phyloP scores from a whole-genome alignment of 1,140 invertebrate species.

The Dryas iulia region DNA sequence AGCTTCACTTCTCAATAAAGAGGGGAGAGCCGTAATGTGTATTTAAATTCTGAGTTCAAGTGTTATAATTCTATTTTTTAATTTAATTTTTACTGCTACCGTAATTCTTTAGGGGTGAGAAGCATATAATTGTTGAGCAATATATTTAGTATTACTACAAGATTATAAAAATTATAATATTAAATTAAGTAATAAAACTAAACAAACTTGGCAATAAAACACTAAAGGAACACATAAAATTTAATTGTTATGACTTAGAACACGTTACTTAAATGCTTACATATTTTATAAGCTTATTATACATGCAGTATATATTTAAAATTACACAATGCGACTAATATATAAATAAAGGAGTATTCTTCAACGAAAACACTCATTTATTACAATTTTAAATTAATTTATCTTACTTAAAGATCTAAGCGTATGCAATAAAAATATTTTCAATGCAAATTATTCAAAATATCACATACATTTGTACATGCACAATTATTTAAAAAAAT shows the following conservation, averaged over 20 bases:
- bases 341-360: neutral
- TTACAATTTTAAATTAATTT: neutral
- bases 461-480: neutral
- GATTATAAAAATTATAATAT: neutral
- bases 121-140: neutral
- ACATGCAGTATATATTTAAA: neutral
- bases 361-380: neutral
- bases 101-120: constrained; percentile 52
- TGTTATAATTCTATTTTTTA: constrained; percentile 80
- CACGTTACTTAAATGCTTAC: neutral
- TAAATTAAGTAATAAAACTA: neutral
- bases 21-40: constrained; percentile 78
- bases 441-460: neutral
- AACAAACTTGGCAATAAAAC: neutral
- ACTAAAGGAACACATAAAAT: neutral
- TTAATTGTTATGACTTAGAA: neutral
- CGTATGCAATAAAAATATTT: neutral
- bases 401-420: neutral
- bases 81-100: constrained; percentile 75
- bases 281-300: neutral
- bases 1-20: constrained; percentile 76
- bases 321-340: neutral
- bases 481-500: neutral
- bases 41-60: constrained; percentile 79
- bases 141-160: neutral